A percentile compares a stretch with the other conserved stretches of the same genome.
These are phyloP conservation scores for Paradoxurus hermaphroditus DNA, from an alignment of 2,113 vertebrate species.

Conservation along the genomic window DNA sequence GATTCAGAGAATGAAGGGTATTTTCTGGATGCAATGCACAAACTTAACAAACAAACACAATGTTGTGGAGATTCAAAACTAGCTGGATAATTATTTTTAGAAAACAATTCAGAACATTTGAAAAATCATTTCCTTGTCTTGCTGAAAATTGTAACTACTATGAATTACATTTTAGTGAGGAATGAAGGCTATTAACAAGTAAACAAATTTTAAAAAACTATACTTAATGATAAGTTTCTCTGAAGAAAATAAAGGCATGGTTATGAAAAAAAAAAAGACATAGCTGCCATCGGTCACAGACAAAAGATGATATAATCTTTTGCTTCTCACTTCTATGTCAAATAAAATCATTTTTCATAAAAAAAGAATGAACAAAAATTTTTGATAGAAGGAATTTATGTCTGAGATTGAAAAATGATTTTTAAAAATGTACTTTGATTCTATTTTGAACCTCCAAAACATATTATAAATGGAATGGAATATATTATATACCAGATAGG, in stretches of 20 bases:
- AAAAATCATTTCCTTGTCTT: not conserved
- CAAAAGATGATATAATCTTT: not conserved
- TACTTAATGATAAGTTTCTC: not conserved
- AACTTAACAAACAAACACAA: not conserved
- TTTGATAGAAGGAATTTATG: not conserved
- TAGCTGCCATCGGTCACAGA: not conserved
- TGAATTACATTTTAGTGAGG: not conserved
- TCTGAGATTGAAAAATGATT: not conserved
- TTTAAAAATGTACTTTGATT: not conserved
- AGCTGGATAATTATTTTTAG: not conserved
- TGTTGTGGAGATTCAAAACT: not conserved
- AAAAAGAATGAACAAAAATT: not conserved
- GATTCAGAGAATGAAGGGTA: not conserved
- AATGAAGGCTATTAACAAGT: not conserved
- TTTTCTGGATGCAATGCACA: not conserved
- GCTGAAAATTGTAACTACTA: not conserved
- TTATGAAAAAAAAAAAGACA: not conserved
- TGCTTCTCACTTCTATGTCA: not conserved
- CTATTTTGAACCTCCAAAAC: not conserved
- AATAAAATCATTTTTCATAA: not conserved
- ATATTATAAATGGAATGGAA: not conserved
- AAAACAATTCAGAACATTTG: not conserved
- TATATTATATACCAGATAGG: not conserved
- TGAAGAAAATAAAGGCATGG: not conserved
- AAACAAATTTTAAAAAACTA: not conserved